Percentiles rank a stretch among this genome's conserved stretches.
phyloP scores from a whole-genome alignment of 2,888 invertebrate genomes.

The Hypselothyrea guttata region DNA sequence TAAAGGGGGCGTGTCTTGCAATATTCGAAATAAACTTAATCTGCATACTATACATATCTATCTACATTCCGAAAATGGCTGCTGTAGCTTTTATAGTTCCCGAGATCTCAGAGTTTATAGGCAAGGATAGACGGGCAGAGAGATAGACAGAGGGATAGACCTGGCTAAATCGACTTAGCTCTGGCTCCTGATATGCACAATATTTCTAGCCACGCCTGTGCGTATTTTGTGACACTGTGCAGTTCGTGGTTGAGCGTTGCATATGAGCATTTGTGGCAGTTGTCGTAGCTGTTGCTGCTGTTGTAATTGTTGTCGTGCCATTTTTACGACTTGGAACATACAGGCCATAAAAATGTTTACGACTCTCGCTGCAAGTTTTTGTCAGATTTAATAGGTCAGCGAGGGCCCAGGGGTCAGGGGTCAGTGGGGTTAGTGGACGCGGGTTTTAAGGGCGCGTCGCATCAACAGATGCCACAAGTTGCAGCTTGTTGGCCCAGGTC shows the following conservation, averaged over 20 bases:
- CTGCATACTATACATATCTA: no score
- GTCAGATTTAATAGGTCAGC: conserved; percentile 56
- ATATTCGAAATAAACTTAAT: no score
- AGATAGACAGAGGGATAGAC: no score
- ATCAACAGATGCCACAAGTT: conserved; percentile 17
- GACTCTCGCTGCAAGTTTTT: conserved; percentile 50
- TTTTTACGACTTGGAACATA: background rate
- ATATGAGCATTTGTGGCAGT: no score
- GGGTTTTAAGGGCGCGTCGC: background rate
- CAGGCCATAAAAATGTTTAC: conserved; percentile 44
- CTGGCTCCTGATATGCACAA: no score
- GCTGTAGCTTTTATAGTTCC: no score
- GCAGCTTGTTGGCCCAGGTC: conserved; percentile 50
- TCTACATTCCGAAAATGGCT: no score
- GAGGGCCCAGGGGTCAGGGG: background rate
- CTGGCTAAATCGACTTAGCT: no score
- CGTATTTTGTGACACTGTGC: background rate
- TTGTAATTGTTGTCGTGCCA: background rate
- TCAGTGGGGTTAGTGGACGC: background rate
- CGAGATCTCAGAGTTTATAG: no score
- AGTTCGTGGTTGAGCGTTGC: background rate
- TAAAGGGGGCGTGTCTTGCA: no score
- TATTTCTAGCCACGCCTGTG: no score
- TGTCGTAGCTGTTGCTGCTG: background rate
- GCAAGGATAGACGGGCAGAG: no score